These are phyloP conservation scores for Coryphaenoides rupestris DNA, from an alignment of 2,113 vertebrate genomes.

Conservation along the genomic window DNA sequence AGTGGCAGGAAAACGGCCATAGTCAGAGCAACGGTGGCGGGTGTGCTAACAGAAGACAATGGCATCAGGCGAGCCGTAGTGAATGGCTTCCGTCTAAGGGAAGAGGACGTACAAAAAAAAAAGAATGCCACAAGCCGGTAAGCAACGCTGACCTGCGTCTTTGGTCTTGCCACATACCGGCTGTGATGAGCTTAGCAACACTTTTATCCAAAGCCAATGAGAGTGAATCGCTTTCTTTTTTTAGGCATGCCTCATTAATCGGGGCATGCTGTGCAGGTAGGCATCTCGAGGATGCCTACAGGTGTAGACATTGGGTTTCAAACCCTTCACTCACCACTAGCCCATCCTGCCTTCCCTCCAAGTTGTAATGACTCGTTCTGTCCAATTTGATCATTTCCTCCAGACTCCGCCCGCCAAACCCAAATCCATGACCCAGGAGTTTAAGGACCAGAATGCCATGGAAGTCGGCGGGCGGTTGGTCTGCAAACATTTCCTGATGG, in stretches of 20 bases:
- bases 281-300: background rate
- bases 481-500: slow-evolving; percentile 86
- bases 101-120: background rate
- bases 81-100: background rate
- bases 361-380: background rate
- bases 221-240: too few relatives aligned
- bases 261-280: background rate
- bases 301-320: background rate
- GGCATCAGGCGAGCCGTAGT: background rate
- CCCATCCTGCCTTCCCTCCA: background rate
- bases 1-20: slow-evolving; percentile 12
- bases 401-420: slow-evolving; percentile 51
- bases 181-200: too few relatives aligned
- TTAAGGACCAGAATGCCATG: slow-evolving; percentile 85
- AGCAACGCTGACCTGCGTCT: background rate
- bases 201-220: too few relatives aligned
- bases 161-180: too few relatives aligned
- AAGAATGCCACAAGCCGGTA: slow-evolving; percentile 13
- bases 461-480: slow-evolving; percentile 83
- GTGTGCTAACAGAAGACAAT: background rate
- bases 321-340: background rate
- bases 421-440: slow-evolving; percentile 84
- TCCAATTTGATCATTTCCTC: background rate
- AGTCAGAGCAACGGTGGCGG: background rate
- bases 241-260: background rate